These are phyloP conservation scores for Drosophila busckii DNA, from an alignment of 1,140 invertebrate genomes.

Conservation along the genomic window DNA sequence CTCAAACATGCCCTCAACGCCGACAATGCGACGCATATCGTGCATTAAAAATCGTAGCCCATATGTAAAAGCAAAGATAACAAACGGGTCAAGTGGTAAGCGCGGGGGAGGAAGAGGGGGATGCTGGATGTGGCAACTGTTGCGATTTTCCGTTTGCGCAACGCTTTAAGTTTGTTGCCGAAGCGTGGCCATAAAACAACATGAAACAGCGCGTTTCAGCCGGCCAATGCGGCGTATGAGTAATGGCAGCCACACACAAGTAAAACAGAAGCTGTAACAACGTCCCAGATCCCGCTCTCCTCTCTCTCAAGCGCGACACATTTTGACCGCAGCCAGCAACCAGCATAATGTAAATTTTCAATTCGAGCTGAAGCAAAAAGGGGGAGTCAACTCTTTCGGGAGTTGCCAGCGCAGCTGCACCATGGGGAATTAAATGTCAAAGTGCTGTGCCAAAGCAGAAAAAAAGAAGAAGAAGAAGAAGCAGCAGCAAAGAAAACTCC, in stretches of 20 bases:
- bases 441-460: too few relatives aligned
- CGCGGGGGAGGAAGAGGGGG: background rate
- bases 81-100: constrained; percentile 32
- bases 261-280: background rate
- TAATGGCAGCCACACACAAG: constrained; percentile 26
- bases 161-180: constrained; percentile 29
- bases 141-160: constrained; percentile 21
- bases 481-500: constrained; percentile 17
- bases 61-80: constrained; percentile 74
- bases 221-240: constrained; percentile 32
- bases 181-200: too few relatives aligned
- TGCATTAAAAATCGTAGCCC: constrained; percentile 74
- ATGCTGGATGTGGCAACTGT: background rate
- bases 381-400: background rate
- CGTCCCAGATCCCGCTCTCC: too few relatives aligned
- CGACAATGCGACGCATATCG: constrained; percentile 44
- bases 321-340: constrained; percentile 28
- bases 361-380: background rate
- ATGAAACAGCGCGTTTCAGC: background rate
- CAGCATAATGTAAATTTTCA: constrained; percentile 35
- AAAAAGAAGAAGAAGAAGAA: too few relatives aligned
- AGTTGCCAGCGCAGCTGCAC: constrained; percentile 1
- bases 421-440: constrained; percentile 8
- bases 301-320: constrained; percentile 23
- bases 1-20: constrained; percentile 65